These are phyloP conservation scores for Oreortyx pictus DNA, from an alignment of 2,797 vertebrate species.

Conservation along the genomic window DNA sequence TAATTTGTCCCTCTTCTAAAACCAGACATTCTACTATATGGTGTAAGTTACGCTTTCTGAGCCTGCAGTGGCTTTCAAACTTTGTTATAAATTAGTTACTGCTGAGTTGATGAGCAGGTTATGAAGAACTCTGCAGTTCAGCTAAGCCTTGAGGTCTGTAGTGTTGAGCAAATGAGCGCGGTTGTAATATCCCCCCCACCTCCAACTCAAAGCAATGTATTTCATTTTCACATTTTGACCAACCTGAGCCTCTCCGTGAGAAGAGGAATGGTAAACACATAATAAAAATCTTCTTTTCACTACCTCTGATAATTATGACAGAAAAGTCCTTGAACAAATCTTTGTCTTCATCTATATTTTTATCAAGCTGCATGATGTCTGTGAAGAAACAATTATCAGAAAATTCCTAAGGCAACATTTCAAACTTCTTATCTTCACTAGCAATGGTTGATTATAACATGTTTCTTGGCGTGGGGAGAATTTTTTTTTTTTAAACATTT, in stretches of 20 bases:
- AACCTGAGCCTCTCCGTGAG: not conserved
- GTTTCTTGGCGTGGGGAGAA: no score
- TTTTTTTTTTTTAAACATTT: not conserved
- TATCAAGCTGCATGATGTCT: not conserved
- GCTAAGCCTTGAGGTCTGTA: not conserved
- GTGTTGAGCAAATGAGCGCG: not conserved
- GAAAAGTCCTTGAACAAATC: not conserved
- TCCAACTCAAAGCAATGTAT: not conserved
- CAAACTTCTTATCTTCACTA: not conserved
- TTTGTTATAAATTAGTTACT: not conserved
- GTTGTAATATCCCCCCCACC: not conserved
- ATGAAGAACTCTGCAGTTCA: not conserved
- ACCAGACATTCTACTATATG: not conserved
- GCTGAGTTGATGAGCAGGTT: not conserved
- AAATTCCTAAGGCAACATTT: not conserved
- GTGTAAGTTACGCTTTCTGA: not conserved
- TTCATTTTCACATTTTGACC: not conserved
- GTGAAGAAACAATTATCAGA: not conserved
- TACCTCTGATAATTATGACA: not conserved
- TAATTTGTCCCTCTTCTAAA: conserved; percentile 3
- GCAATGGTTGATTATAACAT: not conserved
- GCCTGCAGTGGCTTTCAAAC: not conserved
- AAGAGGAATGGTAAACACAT: not conserved
- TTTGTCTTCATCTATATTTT: not conserved
- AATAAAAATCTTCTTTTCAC: not conserved